phyloP scores from a whole-genome alignment of 2,797 vertebrate species.

The Avahi laniger region DNA sequence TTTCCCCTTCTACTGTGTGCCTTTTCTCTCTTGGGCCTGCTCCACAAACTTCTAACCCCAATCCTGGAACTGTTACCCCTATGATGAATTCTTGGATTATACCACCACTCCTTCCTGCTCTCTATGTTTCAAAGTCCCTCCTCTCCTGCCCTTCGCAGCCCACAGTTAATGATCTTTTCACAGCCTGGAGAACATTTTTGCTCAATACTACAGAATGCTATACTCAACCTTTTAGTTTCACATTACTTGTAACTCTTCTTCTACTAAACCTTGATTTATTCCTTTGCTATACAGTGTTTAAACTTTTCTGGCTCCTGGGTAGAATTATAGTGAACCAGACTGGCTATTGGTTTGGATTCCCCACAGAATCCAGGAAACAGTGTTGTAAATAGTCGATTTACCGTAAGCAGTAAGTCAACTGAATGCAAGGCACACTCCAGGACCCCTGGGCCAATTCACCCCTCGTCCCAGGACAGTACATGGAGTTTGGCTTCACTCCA shows the following conservation, averaged over 20 bases:
- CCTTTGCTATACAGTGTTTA: neutral
- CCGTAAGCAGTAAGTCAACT: neutral
- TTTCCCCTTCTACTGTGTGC: neutral
- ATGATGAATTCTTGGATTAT: neutral
- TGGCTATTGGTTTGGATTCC: neutral
- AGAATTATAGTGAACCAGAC: neutral
- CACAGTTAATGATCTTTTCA: neutral
- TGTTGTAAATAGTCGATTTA: neutral
- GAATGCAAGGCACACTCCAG: neutral
- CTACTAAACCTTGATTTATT: neutral
- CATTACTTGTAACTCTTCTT: slow-evolving; percentile 3
- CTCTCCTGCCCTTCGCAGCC: neutral
- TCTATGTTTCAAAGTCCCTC: neutral
- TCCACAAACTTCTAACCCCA: neutral
- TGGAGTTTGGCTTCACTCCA: neutral
- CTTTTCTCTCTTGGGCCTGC: neutral
- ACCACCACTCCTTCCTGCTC: neutral
- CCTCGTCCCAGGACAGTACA: neutral
- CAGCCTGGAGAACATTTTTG: neutral
- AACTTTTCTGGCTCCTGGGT: neutral
- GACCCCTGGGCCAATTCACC: neutral
- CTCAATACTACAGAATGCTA: neutral
- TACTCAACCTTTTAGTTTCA: neutral
- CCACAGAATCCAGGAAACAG: neutral
- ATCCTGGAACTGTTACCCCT: neutral